Evolutionary conservation across 2,888 invertebrate species (phyloP).

Genomic region (Chydorus sphaericus): DNA sequence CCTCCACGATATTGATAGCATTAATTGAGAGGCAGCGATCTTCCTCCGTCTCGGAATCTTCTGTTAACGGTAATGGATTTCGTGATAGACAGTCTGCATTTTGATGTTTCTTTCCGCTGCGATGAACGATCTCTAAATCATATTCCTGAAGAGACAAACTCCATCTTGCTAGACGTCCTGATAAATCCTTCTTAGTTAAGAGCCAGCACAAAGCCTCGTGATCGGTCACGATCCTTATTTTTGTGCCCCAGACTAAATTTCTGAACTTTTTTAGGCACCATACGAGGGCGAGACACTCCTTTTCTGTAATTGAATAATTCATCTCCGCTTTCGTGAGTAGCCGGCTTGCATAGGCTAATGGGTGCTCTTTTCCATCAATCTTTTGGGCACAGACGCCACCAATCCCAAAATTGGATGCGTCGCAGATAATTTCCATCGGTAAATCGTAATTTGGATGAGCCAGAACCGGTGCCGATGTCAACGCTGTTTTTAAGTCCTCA

Average conservation of each 20-base stretch:
- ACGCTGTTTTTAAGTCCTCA: not conserved
- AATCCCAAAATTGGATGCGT: too few relatives aligned
- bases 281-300: slow-evolving; percentile 27
- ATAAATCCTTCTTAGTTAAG: slow-evolving; percentile 16
- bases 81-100: slow-evolving; percentile 17
- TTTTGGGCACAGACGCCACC: not conserved
- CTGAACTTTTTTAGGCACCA: slow-evolving; percentile 25
- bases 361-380: not conserved
- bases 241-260: slow-evolving; percentile 25
- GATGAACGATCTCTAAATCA: slow-evolving; percentile 18
- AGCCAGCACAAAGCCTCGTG: slow-evolving; percentile 22
- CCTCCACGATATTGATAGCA: too few relatives aligned
- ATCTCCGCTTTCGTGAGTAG: slow-evolving; percentile 24
- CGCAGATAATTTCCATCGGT: not conserved
- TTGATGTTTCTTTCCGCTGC: slow-evolving; percentile 15
- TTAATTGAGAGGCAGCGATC: too few relatives aligned
- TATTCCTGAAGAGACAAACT: slow-evolving; percentile 17
- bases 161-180: slow-evolving; percentile 18
- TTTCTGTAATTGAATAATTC: slow-evolving; percentile 27
- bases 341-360: slow-evolving; percentile 25
- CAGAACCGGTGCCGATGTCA: slow-evolving; percentile 6
- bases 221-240: slow-evolving; percentile 26
- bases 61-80: not conserved
- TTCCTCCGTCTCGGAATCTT: not conserved
- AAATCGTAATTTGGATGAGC: not conserved